Evolutionary conservation across 2,888 invertebrate genomes (phyloP).

Genomic region (Thera britannica): DNA sequence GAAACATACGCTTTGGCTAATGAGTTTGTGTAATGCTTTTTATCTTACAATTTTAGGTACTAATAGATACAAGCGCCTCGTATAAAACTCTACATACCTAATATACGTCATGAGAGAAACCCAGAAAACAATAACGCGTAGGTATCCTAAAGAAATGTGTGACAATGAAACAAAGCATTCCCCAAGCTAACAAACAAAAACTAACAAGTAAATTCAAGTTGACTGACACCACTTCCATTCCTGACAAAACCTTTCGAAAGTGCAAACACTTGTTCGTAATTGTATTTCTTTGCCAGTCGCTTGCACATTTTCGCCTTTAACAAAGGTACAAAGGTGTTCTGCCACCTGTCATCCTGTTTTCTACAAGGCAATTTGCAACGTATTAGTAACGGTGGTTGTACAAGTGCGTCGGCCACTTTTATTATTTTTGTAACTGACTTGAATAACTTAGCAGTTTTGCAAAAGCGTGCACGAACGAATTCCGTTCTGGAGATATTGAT

Average conservation of each 20-base stretch:
- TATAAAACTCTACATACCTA: too few species aligned
- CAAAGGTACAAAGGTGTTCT: slow-evolving; percentile 48
- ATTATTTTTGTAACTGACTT: slow-evolving; percentile 16
- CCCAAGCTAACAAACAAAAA: slow-evolving; percentile 13
- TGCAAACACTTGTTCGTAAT: slow-evolving; percentile 24
- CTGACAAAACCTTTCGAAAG: slow-evolving; percentile 17
- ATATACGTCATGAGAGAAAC: not conserved
- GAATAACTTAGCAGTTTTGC: slow-evolving; percentile 13
- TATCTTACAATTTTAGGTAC: too few species aligned
- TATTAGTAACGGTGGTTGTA: slow-evolving; percentile 36
- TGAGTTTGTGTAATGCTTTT: too few species aligned
- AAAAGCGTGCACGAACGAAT: slow-evolving; percentile 5
- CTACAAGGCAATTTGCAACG: slow-evolving; percentile 39
- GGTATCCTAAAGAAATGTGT: not conserved
- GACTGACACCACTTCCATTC: slow-evolving; percentile 11
- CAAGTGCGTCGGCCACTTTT: slow-evolving; percentile 24
- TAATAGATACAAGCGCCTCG: too few species aligned
- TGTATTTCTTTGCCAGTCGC: slow-evolving; percentile 34
- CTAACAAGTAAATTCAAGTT: slow-evolving; percentile 9
- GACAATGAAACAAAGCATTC: slow-evolving; percentile 9
- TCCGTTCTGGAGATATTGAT: not conserved
- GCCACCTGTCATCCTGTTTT: slow-evolving; percentile 54
- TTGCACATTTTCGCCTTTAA: slow-evolving; percentile 33
- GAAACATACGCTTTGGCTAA: too few species aligned
- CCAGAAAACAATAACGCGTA: not conserved